phyloP scores from a whole-genome alignment of 1,140 invertebrate species.

The Drosophila micromelanica region DNA sequence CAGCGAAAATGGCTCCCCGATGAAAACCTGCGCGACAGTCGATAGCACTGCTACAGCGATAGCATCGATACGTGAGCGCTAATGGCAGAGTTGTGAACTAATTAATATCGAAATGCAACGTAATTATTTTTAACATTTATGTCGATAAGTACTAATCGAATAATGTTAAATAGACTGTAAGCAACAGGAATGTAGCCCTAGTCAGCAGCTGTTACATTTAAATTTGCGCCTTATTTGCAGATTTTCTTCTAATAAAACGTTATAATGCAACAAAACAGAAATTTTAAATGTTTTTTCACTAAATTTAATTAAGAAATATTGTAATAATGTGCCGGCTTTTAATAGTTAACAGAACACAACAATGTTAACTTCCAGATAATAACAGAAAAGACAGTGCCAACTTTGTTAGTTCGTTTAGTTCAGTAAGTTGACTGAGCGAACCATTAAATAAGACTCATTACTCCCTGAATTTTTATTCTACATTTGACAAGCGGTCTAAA shows the following conservation, averaged over 20 bases:
- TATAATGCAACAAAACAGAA: too few species aligned
- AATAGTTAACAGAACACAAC: too few species aligned
- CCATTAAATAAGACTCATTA: background rate
- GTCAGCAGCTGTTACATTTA: background rate
- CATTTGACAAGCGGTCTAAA: background rate
- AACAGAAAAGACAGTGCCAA: background rate
- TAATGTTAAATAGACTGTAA: background rate
- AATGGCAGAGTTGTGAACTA: background rate
- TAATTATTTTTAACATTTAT: background rate
- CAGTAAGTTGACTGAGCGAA: background rate
- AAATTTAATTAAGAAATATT: too few species aligned
- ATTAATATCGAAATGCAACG: slow-evolving; percentile 5
- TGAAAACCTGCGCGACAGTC: slow-evolving; percentile 51
- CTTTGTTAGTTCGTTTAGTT: background rate
- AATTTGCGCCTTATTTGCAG: background rate
- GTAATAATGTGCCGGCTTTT: too few species aligned
- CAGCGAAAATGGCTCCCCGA: slow-evolving; percentile 60
- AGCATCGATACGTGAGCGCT: slow-evolving; percentile 7
- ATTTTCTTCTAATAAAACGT: too few species aligned
- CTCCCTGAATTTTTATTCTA: background rate
- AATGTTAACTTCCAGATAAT: background rate
- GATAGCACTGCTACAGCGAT: slow-evolving; percentile 40
- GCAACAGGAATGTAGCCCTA: background rate
- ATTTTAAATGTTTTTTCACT: too few species aligned
- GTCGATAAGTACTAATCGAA: background rate